These are phyloP conservation scores for Scotopteryx bipunctaria DNA, from an alignment of 2,888 invertebrate genomes.

Conservation along the genomic window DNA sequence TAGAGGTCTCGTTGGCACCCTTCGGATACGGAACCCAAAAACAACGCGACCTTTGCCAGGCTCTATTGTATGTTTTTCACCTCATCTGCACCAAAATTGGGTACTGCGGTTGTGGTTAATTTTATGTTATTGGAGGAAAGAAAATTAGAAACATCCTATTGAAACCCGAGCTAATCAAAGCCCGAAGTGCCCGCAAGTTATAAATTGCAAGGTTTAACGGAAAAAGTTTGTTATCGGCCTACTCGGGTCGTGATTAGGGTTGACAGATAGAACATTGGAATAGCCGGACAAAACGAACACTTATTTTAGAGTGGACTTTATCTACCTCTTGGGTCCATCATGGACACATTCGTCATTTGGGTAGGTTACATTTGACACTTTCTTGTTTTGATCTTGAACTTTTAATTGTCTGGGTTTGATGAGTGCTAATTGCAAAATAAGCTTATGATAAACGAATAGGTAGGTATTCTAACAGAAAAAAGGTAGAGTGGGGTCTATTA, in stretches of 20 bases:
- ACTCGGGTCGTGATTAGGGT: conserved; percentile 33
- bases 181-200: conserved; percentile 43
- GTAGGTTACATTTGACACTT: too few relatives aligned
- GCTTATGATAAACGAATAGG: too few relatives aligned
- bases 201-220: conserved; percentile 55
- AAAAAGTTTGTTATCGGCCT: conserved; percentile 54
- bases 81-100: not conserved
- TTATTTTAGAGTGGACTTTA: too few relatives aligned
- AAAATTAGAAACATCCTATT: conserved; percentile 32
- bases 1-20: too few relatives aligned
- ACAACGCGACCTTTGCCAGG: not conserved
- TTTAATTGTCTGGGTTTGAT: not conserved
- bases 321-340: too few relatives aligned
- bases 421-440: too few relatives aligned
- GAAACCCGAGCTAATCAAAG: conserved; percentile 37
- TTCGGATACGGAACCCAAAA: too few relatives aligned
- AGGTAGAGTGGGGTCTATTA: too few relatives aligned
- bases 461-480: too few relatives aligned
- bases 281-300: conserved; percentile 5
- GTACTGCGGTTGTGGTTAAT: conserved; percentile 1
- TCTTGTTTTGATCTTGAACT: not conserved
- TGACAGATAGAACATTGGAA: conserved; percentile 1
- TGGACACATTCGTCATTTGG: too few relatives aligned
- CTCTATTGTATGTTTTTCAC: not conserved
- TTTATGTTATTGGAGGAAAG: conserved; percentile 23